Conservation (phyloP, 2,888 invertebrate genomes). For the Eupelmus urozonus region DNA sequence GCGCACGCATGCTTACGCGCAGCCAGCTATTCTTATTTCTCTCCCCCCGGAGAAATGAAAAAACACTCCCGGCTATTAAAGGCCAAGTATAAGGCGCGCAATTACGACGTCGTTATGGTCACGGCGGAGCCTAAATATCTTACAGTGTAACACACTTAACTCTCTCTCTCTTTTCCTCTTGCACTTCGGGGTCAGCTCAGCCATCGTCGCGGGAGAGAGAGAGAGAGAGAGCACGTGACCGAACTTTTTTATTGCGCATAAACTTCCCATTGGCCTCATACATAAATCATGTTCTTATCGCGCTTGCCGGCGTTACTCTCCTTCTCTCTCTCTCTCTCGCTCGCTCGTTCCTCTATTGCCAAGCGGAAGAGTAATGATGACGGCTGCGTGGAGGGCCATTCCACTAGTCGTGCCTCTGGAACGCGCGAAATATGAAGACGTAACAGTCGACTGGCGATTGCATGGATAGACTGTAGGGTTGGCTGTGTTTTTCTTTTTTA, state of each 20-base stretch:
- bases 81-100: conserved; percentile 7
- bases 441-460: no score
- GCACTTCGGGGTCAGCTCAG: no score
- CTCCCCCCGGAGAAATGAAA: conserved; percentile 8
- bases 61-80: conserved; percentile 5
- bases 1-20: no score
- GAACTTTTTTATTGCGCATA: conserved; percentile 47
- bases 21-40: background rate
- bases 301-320: no score
- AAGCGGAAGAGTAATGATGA: conserved; percentile 39
- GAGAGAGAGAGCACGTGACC: background rate
- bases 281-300: conserved; percentile 50
- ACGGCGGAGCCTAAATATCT: conserved; percentile 6
- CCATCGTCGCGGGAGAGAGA: no score
- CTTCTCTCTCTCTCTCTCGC: background rate
- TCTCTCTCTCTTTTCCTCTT: background rate
- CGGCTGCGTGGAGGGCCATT: background rate
- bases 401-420: background rate
- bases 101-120: conserved; percentile 40
- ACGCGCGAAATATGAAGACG: no score
- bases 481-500: no score
- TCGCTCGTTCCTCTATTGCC: background rate
- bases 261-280: conserved; percentile 34
- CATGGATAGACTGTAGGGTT: no score
- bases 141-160: conserved; percentile 38